Evolutionary conservation across 2,888 invertebrate species (phyloP), one percentile per base, ranked within the genome.

Genomic region (Dicyrtoma fusca): DNA sequence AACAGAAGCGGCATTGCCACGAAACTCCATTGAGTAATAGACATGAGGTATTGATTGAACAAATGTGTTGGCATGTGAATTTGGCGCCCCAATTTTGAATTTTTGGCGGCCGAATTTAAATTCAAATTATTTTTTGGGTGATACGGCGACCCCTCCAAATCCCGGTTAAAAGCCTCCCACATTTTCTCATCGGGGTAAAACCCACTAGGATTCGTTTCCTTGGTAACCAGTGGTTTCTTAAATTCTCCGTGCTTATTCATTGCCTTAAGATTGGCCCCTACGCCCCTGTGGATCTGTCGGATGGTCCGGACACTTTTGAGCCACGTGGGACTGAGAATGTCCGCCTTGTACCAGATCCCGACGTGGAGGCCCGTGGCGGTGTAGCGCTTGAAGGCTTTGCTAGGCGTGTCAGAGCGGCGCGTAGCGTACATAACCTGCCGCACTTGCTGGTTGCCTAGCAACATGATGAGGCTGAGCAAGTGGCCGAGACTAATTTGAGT

Each of bases 11-110:
- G 53, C 21, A 66, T 19, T 1, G 42, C 53, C 0, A 53, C 55
- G 42, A 66, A 66, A 55, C 34, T 34, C 66, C 66, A 66, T 17
- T 66, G 66, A 8, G 66, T 55, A 11, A 66, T 13, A 4, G 42
- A 1, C 53, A 66, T 51, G 10, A 66, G 21, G n/a, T 34, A 66
- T 23, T 66, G 66, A 55, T 66, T 66, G 13, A 26, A 51, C 17
- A 65, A 19, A 25, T 51, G 13, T 26, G 49, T 51, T 13, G 64
- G 65, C 1, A 6, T 10, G 3, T 19, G 17, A 42, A 17, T n/a
- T n/a, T n/a, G n/a, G n/a, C n/a, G n/a, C n/a, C n/a, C 44, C 5
- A 44, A 44, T 19, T 19, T 61, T 14, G 14, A 11, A 19, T n/a
- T 34, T 19, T 44, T 25, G 1, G 14, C 19, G 3, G 34, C 3